Conservation (phyloP, 2,113 vertebrate species). For the Megaceryle torquata region DNA sequence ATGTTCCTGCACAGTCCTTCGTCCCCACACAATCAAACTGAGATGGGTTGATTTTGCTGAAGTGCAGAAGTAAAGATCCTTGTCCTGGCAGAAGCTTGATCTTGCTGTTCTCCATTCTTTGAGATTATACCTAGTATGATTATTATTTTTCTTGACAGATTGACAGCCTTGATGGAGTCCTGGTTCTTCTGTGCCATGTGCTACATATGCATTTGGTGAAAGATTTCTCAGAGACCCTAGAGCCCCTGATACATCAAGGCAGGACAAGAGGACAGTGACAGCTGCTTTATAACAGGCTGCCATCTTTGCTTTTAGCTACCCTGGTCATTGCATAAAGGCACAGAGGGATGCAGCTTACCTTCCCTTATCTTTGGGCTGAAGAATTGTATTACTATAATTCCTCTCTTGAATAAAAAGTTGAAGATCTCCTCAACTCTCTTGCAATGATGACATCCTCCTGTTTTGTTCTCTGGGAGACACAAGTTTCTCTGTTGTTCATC, state of each 20-base stretch:
- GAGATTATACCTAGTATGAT: background rate
- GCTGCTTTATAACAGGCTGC: background rate
- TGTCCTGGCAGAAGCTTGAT: background rate
- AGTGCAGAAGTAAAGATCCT: background rate
- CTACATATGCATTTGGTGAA: background rate
- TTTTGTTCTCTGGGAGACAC: background rate
- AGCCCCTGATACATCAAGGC: background rate
- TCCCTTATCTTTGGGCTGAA: background rate
- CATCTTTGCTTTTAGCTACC: background rate
- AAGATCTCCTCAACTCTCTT: background rate
- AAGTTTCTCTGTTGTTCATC: background rate
- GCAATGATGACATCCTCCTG: background rate
- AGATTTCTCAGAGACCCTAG: background rate
- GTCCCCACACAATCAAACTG: background rate
- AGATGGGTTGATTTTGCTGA: background rate
- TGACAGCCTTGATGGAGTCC: background rate
- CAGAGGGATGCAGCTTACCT: background rate
- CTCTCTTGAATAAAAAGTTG: background rate
- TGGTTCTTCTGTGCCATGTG: background rate
- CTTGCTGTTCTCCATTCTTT: background rate
- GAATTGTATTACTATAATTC: background rate
- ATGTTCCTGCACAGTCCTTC: background rate
- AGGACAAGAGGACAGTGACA: background rate
- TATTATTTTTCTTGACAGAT: background rate
- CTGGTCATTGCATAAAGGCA: accelerated